A percentile compares a stretch with the other conserved stretches of the same genome.
phyloP scores from a whole-genome alignment of 2,113 vertebrate genomes.

The Solea solea region DNA sequence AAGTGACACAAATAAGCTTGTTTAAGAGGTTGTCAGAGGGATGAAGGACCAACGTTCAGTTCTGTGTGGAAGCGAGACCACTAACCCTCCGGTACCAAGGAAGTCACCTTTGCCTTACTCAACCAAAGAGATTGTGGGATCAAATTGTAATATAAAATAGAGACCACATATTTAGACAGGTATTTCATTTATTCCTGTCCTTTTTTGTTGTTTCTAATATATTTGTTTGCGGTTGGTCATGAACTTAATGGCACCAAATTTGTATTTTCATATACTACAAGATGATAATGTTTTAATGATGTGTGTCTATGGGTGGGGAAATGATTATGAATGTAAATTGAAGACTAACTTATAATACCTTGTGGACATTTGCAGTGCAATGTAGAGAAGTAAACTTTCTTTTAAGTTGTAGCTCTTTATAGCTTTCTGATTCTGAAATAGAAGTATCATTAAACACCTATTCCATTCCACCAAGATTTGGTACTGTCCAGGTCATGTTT shows the following conservation, averaged over 20 bases:
- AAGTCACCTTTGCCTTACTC: conserved; percentile 52
- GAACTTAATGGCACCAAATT: conserved; percentile 32
- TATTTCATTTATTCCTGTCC: conserved; percentile 26
- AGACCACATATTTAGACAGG: background rate
- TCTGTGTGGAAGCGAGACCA: background rate
- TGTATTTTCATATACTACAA: conserved; percentile 30
- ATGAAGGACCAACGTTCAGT: too few relatives aligned
- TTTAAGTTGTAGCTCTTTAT: background rate
- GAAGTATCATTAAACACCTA: too few relatives aligned
- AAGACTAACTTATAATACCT: conserved; percentile 1
- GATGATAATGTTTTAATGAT: conserved; percentile 2
- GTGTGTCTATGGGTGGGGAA: background rate
- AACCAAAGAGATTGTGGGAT: conserved; percentile 61
- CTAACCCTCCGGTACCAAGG: background rate
- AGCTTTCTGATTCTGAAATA: background rate
- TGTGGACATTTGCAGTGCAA: conserved; percentile 31
- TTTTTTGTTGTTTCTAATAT: too few relatives aligned
- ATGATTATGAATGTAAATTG: conserved; percentile 28
- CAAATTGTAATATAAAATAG: conserved; percentile 23
- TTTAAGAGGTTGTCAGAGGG: too few relatives aligned
- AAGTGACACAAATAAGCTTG: too few relatives aligned
- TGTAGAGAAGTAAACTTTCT: conserved; percentile 1
- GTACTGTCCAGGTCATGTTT: conserved; percentile 11
- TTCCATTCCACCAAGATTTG: too few relatives aligned
- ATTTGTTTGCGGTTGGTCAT: background rate